phyloP scores from a whole-genome alignment of 2,113 vertebrate species.

The Redunca redunca region DNA sequence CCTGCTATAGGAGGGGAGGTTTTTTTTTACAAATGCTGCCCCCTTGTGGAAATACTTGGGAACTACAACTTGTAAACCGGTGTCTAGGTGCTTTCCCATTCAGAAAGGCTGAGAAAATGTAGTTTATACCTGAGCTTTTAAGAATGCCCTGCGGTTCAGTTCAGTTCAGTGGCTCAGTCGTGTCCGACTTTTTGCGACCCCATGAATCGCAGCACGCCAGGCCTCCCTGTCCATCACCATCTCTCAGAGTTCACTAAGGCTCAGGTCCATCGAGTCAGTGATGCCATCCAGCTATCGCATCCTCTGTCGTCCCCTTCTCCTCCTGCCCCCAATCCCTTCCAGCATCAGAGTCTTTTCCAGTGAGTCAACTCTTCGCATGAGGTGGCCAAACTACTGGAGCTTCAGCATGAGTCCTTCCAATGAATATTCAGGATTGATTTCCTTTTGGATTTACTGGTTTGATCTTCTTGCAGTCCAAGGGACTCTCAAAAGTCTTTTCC shows the following conservation, averaged over 20 bases:
- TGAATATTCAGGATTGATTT: not conserved
- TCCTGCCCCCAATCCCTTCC: not conserved
- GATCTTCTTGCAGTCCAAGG: not conserved
- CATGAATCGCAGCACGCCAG: too few species aligned
- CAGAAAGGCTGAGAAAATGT: not conserved
- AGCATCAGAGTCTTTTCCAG: not conserved
- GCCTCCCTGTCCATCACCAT: too few species aligned
- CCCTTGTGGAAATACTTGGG: not conserved
- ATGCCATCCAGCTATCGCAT: not conserved
- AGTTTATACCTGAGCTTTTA: not conserved
- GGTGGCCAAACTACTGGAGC: not conserved
- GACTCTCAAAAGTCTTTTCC: not conserved
- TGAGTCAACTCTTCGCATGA: not conserved
- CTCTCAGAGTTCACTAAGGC: too few species aligned
- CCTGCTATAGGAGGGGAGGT: not conserved
- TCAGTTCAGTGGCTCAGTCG: too few species aligned
- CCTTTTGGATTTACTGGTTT: not conserved
- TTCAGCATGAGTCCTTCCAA: not conserved
- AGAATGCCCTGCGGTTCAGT: not conserved
- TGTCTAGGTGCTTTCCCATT: not conserved
- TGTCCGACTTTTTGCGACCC: too few species aligned
- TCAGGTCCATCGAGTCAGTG: accelerated
- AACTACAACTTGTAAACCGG: not conserved
- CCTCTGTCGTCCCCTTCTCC: not conserved
- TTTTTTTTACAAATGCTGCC: not conserved